Evolutionary conservation across 2,113 vertebrate species (phyloP), one percentile per base, ranked within the genome.

Genomic region (Sylvilagus bachmani): DNA sequence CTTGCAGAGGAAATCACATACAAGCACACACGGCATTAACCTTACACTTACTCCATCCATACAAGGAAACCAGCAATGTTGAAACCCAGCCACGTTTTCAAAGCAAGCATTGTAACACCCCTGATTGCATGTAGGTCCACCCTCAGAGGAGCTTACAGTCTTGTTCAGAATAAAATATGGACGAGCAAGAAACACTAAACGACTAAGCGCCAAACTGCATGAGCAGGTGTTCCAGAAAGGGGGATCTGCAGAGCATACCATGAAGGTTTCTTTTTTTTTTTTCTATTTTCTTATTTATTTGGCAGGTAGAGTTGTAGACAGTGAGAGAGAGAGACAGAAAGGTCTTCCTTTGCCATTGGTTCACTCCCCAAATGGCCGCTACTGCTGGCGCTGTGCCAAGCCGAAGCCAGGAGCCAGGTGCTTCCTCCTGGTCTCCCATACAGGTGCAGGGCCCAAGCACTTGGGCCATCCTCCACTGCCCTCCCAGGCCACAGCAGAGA

Each of bases 211-310:
- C 82, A 70, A 13, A 16, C 36, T 7, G 69, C 17, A 49, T 12
- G 22, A 17, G 4, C 3, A 9, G n/a, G 53, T 6, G 5, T 27
- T 33, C 29, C 0, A 4, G 51, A 55, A n/a, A 49, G 11, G 78
- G 10, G 61, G 49, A 12, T 53, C 5, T 3, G 0, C 13, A 31
- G 53, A 6, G 19, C n/a, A 13, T 3, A 2, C 6, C 31, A 0
- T 13, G 29, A n/a, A 16, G 12, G 36, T 62, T 44, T 44, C 44
- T 44, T 44, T 6, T 6, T 44, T 38, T 38, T 38, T 44, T 44
- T 44, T 44, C 38, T 44, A 6, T 44, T 44, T 44, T 44, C 7
- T 44, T 44, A 44, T 44, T 44, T 44, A 44, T 44, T 44, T 44
- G 44, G 7, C 6, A 44, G 44, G 44, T 44, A 44, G 44, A 44